Evolutionary conservation across 2,113 vertebrate species (phyloP), one percentile per base, ranked within the genome.

Genomic region (Puffinus mauretanicus): DNA sequence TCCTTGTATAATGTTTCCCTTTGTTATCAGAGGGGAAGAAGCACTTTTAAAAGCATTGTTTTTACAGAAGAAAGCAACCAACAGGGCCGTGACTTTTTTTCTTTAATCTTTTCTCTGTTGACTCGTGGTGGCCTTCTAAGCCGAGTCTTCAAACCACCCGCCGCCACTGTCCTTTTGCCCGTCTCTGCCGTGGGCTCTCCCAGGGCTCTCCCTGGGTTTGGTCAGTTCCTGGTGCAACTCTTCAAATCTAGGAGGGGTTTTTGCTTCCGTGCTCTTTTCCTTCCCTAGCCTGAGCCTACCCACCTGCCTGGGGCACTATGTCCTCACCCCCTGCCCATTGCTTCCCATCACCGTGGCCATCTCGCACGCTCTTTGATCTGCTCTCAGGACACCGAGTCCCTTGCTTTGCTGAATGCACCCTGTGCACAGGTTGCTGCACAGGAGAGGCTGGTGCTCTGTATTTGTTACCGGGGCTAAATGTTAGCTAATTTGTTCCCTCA

Each of bases 121-220:
- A 13, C 34, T 69, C 2, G 0, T n/a, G 58, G 16, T 61, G 79
- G 21, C 49, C 21, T 69, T 79, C 54, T 34, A 54, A 47, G 58
- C 38, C 2, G 3, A 44, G 13, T 16, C 38, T 49, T 30, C 57
- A 67, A 36, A 22, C 26, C 36, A 30, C 24, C 32, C 15, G 5
- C 19, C 66, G 13, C 13, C 2, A 0, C 38, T 29, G 21, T 36
- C 60, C 60, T 60, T 40, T 27, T 1, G 1, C 42, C 54, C 9
- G 1, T 16, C 55, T 22, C 30, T 87, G 47, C 77, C 3, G 0
- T 2, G 16, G n/a, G 69, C 22, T 62, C 34, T 67, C 21, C 30
- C 26, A 25, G 26, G 10, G 21, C 58, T 38, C 16, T 27, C 36
- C 52, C 16, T 16, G 34, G 10, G 5, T 71, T 88, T 57, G 4